phyloP scores from a whole-genome alignment of 2,113 vertebrate species.

The Clarias batrachus region DNA sequence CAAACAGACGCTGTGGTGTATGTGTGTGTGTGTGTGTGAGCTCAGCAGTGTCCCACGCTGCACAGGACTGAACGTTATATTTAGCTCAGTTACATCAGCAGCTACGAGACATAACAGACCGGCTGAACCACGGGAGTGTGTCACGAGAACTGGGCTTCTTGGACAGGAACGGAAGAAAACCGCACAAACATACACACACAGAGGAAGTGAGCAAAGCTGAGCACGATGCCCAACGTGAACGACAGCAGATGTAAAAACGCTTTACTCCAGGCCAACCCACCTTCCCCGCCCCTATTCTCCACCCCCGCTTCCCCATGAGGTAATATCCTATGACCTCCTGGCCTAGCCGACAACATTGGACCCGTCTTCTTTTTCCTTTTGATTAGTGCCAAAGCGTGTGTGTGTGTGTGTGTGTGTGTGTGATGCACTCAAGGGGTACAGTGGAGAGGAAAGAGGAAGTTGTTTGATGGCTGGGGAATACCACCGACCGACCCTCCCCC shows the following conservation, averaged over 20 bases:
- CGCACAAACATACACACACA: conserved; percentile 43
- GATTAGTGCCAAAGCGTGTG: background rate
- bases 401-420: background rate
- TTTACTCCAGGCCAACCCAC: background rate
- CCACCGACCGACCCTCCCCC: background rate
- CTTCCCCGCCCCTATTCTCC: background rate
- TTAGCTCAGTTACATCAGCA: conserved; percentile 67
- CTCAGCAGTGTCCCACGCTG: conserved; percentile 44
- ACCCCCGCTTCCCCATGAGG: conserved; percentile 7
- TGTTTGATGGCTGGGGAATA: conserved; percentile 32
- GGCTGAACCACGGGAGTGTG: conserved; percentile 60
- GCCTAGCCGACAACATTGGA: conserved; percentile 6
- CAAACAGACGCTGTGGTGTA: conserved; percentile 55
- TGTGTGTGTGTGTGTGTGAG: conserved; percentile 30
- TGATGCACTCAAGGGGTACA: conserved; percentile 11
- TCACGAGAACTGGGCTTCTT: conserved; percentile 62
- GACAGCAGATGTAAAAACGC: conserved; percentile 25
- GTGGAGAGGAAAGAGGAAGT: conserved; percentile 25
- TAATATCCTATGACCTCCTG: conserved; percentile 36
- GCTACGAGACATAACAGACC: conserved; percentile 63
- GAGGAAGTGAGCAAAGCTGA: conserved; percentile 29
- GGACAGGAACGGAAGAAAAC: conserved; percentile 55
- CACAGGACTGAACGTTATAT: conserved; percentile 59
- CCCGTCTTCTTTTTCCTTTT: background rate
- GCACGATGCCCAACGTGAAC: conserved; percentile 14